Evolutionary conservation across 2,888 invertebrate genomes (phyloP).

Genomic region (Diarsia mendica): DNA sequence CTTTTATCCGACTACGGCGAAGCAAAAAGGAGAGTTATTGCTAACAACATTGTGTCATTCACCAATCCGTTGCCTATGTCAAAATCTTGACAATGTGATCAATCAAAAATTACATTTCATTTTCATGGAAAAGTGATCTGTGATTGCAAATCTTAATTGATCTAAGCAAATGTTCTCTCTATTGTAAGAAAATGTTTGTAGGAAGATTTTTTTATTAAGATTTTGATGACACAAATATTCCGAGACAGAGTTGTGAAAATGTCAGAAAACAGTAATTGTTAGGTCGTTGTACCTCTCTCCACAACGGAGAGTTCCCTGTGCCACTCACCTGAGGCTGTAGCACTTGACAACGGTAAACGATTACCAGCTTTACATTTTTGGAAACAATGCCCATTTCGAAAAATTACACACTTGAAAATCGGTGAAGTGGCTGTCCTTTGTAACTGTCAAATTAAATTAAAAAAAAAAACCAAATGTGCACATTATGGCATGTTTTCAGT

Average conservation of each 20-base stretch:
- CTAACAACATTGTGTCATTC: background rate
- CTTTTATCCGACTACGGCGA: too few species aligned
- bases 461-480: background rate
- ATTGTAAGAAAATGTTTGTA: background rate
- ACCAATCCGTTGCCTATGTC: too few species aligned
- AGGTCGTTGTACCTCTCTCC: background rate
- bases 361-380: background rate
- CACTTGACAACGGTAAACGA: background rate
- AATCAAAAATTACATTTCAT: background rate
- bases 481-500: background rate
- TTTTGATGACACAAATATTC: background rate
- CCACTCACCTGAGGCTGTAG: slow-evolving; percentile 4
- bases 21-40: too few species aligned
- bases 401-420: slow-evolving; percentile 2
- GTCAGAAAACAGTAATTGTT: background rate
- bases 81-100: background rate
- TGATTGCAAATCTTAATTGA: background rate
- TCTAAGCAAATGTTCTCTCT: background rate
- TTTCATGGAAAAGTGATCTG: background rate
- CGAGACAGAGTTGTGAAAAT: background rate
- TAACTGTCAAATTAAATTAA: background rate
- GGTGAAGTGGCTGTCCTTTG: background rate
- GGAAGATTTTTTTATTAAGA: background rate
- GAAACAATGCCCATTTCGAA: background rate
- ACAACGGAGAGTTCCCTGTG: background rate